Conservation (phyloP, 2,113 vertebrate species). For the Clarias batrachus region DNA sequence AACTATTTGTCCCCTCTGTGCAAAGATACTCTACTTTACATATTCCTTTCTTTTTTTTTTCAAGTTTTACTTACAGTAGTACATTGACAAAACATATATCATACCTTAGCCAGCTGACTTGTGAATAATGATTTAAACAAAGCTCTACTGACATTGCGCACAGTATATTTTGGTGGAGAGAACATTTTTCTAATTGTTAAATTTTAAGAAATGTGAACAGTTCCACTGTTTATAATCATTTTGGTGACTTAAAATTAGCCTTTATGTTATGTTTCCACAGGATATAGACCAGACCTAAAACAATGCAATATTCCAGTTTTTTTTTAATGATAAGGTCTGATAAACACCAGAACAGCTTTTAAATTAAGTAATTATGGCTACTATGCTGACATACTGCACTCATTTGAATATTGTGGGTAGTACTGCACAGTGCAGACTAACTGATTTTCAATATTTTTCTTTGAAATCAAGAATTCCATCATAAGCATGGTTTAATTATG, state of each 20-base stretch:
- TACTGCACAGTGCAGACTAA: neutral
- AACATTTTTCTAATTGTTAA: neutral
- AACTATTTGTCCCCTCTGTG: neutral
- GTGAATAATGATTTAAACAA: no score
- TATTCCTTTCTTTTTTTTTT: neutral
- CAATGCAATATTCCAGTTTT: neutral
- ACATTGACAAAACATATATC: neutral
- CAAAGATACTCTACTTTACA: neutral
- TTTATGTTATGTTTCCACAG: neutral
- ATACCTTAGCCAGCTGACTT: neutral
- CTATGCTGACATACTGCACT: neutral
- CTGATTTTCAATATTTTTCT: neutral
- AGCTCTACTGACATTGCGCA: neutral
- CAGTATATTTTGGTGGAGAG: neutral
- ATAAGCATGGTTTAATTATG: neutral
- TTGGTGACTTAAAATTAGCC: neutral
- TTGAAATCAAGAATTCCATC: neutral
- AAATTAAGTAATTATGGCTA: neutral
- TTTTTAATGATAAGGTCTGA: neutral
- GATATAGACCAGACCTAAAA: neutral
- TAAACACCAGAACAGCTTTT: neutral
- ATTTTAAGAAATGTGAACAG: neutral
- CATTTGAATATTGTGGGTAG: neutral
- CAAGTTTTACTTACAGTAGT: neutral
- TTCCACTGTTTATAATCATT: neutral